phyloP scores from a whole-genome alignment of 2,797 vertebrate genomes.

The Sebastes iracundus region DNA sequence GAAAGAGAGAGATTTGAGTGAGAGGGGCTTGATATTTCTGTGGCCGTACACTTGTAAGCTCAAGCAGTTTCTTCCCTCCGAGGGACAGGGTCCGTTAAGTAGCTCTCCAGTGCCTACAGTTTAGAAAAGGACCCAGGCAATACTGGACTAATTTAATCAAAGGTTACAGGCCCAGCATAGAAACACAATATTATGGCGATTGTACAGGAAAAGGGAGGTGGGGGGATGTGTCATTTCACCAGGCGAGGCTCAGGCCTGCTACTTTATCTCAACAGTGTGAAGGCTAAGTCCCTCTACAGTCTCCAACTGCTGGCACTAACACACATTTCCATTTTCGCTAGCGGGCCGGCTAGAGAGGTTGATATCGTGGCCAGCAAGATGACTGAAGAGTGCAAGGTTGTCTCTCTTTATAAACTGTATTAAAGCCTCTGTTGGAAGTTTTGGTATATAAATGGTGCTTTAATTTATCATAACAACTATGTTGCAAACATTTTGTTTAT shows the following conservation, averaged over 20 bases:
- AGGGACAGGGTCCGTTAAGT: slow-evolving; percentile 82
- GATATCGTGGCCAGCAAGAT: slow-evolving; percentile 56
- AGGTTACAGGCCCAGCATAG: slow-evolving; percentile 81
- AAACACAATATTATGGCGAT: slow-evolving; percentile 82
- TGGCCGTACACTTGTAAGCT: slow-evolving; percentile 79
- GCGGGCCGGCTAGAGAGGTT: slow-evolving; percentile 56
- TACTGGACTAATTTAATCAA: slow-evolving; percentile 84
- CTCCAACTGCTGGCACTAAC: slow-evolving; percentile 63
- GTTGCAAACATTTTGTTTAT: background rate
- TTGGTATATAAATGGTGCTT: background rate
- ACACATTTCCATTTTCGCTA: slow-evolving; percentile 77
- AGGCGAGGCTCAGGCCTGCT: slow-evolving; percentile 78
- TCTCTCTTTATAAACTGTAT: slow-evolving; percentile 18
- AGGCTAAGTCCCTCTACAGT: slow-evolving; percentile 74
- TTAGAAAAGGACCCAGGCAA: slow-evolving; percentile 81
- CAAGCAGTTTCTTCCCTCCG: slow-evolving; percentile 80
- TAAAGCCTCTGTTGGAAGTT: slow-evolving; percentile 18
- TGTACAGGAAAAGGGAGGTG: slow-evolving; percentile 74
- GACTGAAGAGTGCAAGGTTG: slow-evolving; percentile 39
- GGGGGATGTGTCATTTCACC: slow-evolving; percentile 76
- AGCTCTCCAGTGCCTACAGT: slow-evolving; percentile 79
- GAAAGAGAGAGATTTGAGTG: slow-evolving; percentile 69
- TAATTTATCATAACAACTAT: background rate
- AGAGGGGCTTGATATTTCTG: slow-evolving; percentile 80
- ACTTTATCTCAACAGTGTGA: slow-evolving; percentile 79